Evolutionary conservation across 2,888 invertebrate species (phyloP), one percentile per base, ranked within the genome.

Genomic region (Chloroclystis v-ata): DNA sequence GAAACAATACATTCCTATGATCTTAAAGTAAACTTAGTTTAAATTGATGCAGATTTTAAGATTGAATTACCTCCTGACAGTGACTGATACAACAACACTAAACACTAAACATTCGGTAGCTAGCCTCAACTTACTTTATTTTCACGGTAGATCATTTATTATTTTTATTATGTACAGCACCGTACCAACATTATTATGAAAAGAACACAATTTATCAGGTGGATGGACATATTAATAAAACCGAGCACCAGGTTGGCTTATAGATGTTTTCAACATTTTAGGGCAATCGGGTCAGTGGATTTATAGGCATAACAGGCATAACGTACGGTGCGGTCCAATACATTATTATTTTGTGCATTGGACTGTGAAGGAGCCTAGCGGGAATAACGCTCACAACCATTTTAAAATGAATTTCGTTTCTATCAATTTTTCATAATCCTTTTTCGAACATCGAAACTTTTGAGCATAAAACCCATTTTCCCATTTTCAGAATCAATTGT

Each of bases 311-410:
- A 35, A 32, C 38, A 50, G 51, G 52, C 59, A 64, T 63, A 63
- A 61, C 58, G 64, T 61, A 57, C 54, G 54, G 62, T 54, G 53
- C 61, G 62, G 60, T 61, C 64, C 70, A 60, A 75, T 67, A 71
- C 69, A 69, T 74, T 77, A 77, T 75, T 75, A 77, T 74, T 75
- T 77, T 73, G 71, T 61, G 61, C 73, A 56, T 40, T 64, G 66
- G 67, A 70, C 69, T 75, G 69, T 69, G 66, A 71, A 69, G 63
- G 58, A 64, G 65, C 68, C 59, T 59, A 59, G 54, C 59, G 60
- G 61, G 58, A 68, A 67, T 67, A 75, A 70, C 61, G 71, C 72
- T 72, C 72, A 72, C 72, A 75, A 69, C 72, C 72, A 70, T 77
- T 75, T 76, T 67, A 67, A 71, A 75, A 75, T 66, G 60, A 75